Evolutionary conservation across 2,797 vertebrate species (phyloP).

Genomic region (Nyctibius grandis): DNA sequence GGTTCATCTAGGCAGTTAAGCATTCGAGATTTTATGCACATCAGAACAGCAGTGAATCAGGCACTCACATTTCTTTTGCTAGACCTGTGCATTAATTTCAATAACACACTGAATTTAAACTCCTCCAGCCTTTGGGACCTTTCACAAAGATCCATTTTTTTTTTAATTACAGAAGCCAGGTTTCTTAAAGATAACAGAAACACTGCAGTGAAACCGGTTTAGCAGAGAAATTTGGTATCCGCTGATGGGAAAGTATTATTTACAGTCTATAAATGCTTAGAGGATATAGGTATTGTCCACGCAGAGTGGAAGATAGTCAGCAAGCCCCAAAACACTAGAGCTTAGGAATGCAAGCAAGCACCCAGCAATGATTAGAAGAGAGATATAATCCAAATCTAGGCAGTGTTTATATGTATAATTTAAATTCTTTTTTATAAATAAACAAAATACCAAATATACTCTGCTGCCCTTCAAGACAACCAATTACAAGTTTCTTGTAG

Average conservation of each 20-base stretch:
- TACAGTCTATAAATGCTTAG: background rate
- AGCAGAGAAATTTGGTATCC: background rate
- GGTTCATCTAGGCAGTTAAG: background rate
- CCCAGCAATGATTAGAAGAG: background rate
- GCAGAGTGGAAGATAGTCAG: background rate
- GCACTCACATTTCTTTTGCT: background rate
- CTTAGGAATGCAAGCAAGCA: background rate
- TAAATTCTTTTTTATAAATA: constrained; percentile 32
- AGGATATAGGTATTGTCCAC: background rate
- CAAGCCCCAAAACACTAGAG: background rate
- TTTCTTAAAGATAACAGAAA: background rate
- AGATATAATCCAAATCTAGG: background rate
- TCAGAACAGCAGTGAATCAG: background rate
- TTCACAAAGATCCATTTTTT: background rate
- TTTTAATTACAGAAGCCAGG: background rate
- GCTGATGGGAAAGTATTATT: background rate
- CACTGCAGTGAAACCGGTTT: background rate
- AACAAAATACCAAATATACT: constrained; percentile 40
- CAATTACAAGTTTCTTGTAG: constrained; percentile 45
- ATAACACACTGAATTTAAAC: background rate
- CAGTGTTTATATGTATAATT: constrained; percentile 33
- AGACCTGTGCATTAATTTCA: background rate
- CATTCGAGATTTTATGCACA: background rate
- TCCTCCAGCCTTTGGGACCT: background rate
- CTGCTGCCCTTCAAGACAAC: constrained; percentile 39